These are phyloP conservation scores for Drosophila quadrilineata DNA, from an alignment of 1,140 invertebrate genomes.

Conservation along the genomic window DNA sequence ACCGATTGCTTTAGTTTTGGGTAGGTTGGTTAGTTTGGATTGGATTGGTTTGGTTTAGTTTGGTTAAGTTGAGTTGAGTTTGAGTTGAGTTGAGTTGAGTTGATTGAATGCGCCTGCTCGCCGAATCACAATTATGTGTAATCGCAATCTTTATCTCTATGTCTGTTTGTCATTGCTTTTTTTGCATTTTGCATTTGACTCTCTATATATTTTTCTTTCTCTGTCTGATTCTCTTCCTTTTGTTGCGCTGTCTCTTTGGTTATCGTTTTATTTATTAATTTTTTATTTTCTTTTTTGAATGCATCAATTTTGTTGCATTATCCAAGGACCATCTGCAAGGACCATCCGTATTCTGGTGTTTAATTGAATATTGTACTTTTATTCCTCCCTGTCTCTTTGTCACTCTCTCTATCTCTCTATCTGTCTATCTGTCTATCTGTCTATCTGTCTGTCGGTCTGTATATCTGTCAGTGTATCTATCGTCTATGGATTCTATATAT, in stretches of 20 bases:
- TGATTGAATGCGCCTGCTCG: conserved; percentile 46
- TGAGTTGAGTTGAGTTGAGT: conserved; percentile 20
- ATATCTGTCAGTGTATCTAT: neutral
- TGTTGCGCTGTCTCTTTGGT: conserved; percentile 1
- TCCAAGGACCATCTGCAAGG: conserved; percentile 20
- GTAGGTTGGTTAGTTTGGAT: conserved; percentile 11
- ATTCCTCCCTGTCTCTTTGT: neutral
- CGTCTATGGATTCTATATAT: neutral
- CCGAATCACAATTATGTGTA: conserved; percentile 41
- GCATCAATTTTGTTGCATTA: conserved; percentile 13
- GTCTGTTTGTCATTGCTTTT: conserved; percentile 27
- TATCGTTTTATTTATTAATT: neutral
- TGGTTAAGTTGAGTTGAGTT: conserved; percentile 10
- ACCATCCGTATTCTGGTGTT: conserved; percentile 6
- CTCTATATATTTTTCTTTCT: conserved; percentile 11
- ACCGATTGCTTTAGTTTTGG: conserved; percentile 39
- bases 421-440: neutral
- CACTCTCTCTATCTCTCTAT: neutral
- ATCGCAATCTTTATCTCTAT: conserved; percentile 38
- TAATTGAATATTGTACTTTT: conserved; percentile 27
- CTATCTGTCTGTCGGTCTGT: neutral
- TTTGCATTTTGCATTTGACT: neutral
- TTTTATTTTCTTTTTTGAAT: neutral
- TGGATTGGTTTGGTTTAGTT: conserved; percentile 13
- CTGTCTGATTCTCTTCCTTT: neutral